Base-by-base conservation (phyloP, 1,140 invertebrate genomes). In the Portunus trituberculatus region DNA sequence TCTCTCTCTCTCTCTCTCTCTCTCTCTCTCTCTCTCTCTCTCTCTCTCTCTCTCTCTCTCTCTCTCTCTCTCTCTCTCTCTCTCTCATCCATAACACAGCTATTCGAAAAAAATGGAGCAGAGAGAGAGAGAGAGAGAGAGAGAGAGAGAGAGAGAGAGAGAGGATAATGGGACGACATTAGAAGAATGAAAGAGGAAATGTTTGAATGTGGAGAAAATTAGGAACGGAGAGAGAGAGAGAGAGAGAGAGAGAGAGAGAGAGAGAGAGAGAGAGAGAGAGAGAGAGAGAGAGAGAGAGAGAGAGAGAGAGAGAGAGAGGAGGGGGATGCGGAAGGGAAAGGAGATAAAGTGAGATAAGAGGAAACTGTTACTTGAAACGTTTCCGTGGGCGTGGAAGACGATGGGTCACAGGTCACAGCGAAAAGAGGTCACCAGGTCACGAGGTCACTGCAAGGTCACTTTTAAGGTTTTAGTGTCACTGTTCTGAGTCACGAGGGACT, bases 221-320 rank as follows among this genome's bases (percentile, higher is more conserved):
- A 28, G 46, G 2, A 20, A 67, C 52, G 28, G 91, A 67, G 67
- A 45, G 91, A 67, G 67, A 67, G 59, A 45, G 32, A 83, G 32
- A 82, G 82, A 48, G 45, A 86, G 76, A 45, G 67, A 84, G 91
- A 16, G 48, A 67, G 31, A 82, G 32, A 45, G 32, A 76, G 91
- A 92, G 67, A 82, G 91, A 82, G 31, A 67, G 67, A 45, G 91
- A 67, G 67, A 67, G 59, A 45, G 32, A 83, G 32, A 82, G 82
- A 48, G 45, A 86, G 76, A 45, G 59, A 92, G 91, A 92, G 91
- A 92, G 91, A 83, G 91, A 92, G 67, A 92, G 91, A 92, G 67
- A 92, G 67, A 92, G 59, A 92, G 91, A 92, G 82, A 48, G 45
- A 86, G 76, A 45, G 76, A 86, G 92, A 48, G 92, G 39, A 29